These are phyloP conservation scores for Danaus plexippus DNA, from an alignment of 1,140 invertebrate genomes.

Conservation along the genomic window DNA sequence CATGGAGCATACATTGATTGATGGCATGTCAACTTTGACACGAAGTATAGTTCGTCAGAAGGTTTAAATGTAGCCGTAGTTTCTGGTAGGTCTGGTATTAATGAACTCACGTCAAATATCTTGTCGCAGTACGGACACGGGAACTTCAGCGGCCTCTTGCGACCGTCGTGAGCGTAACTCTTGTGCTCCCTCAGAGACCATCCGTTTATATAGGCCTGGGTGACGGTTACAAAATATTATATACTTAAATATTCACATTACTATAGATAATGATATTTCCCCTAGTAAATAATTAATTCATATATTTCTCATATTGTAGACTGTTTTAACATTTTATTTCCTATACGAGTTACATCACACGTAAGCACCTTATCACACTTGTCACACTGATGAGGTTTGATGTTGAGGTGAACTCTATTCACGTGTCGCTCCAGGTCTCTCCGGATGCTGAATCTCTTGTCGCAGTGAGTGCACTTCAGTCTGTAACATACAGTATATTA, in stretches of 20 bases:
- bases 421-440: conserved; percentile 45
- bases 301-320: too few species aligned
- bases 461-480: conserved; percentile 43
- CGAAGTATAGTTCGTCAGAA: too few species aligned
- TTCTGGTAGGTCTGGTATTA: too few species aligned
- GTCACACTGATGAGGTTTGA: conserved; percentile 50
- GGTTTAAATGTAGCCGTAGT: too few species aligned
- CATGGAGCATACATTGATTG: conserved; percentile 9
- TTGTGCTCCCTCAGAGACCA: conserved; percentile 52
- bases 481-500: conserved; percentile 29
- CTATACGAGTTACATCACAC: too few species aligned
- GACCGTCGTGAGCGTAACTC: conserved; percentile 46
- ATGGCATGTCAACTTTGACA: too few species aligned
- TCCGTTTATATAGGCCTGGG: conserved; percentile 44
- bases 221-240: conserved; percentile 6
- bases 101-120: conserved; percentile 50
- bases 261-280: too few species aligned
- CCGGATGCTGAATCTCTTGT: conserved; percentile 43
- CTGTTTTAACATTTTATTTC: too few species aligned
- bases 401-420: conserved; percentile 49
- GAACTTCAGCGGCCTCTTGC: conserved; percentile 42
- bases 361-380: conserved; percentile 47
- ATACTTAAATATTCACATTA: conserved; percentile 1
- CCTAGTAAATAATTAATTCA: too few species aligned
- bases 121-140: conserved; percentile 55